Evolutionary conservation across 2,797 vertebrate species (phyloP).

Genomic region (Lycodopsis pacificus): DNA sequence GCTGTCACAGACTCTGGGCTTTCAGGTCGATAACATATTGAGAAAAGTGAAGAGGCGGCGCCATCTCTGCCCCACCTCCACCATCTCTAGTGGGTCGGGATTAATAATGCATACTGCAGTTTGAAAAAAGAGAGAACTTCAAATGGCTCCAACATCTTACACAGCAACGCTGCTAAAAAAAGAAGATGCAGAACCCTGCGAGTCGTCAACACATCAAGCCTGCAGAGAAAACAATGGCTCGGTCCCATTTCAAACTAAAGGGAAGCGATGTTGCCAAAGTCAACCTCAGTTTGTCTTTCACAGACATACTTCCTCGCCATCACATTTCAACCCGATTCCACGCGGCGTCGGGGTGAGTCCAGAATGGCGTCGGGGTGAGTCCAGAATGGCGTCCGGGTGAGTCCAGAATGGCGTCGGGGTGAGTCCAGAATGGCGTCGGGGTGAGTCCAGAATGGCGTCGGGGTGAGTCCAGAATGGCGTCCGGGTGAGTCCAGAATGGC

Average conservation of each 20-base stretch:
- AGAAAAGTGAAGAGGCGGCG: constrained; percentile 28
- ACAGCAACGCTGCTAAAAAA: constrained; percentile 1
- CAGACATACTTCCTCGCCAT: constrained; percentile 12
- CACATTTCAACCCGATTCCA: constrained; percentile 35
- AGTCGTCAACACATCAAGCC: constrained; percentile 18
- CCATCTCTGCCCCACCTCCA: constrained; percentile 10
- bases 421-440: constrained; percentile 21
- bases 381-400: constrained; percentile 20
- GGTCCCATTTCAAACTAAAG: constrained; percentile 24
- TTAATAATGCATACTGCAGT: constrained; percentile 32
- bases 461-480: constrained; percentile 17
- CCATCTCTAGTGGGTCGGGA: background rate
- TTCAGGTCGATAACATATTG: constrained; percentile 7
- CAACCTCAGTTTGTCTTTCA: constrained; percentile 19
- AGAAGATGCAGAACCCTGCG: background rate
- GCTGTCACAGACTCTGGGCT: background rate
- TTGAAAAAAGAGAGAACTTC: constrained; percentile 21
- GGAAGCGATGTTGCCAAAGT: constrained; percentile 10
- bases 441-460: too few relatives aligned
- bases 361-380: constrained; percentile 14
- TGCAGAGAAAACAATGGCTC: constrained; percentile 18
- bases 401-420: too few relatives aligned
- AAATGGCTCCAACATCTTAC: constrained; percentile 22
- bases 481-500: constrained; percentile 10
- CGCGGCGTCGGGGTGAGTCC: background rate